phyloP scores from a whole-genome alignment of 1,140 invertebrate species.

The Heliconius congener region DNA sequence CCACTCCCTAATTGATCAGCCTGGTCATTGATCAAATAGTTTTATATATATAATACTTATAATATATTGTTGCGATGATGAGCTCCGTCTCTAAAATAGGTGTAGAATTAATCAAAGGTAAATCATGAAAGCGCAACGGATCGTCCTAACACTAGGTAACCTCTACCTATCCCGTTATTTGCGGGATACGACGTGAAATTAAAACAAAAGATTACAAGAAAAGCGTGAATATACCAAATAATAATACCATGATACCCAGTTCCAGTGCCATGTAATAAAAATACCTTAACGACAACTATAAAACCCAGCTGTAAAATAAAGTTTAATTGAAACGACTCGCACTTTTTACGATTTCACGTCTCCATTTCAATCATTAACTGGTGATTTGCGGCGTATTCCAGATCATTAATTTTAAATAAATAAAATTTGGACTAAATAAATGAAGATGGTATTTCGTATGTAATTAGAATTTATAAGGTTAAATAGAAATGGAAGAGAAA shows the following conservation, averaged over 20 bases:
- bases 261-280: neutral
- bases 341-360: constrained; percentile 42
- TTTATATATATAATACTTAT: too few species aligned
- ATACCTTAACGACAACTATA: constrained; percentile 17
- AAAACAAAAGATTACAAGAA: neutral
- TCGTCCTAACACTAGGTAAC: neutral
- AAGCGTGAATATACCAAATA: neutral
- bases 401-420: constrained; percentile 23
- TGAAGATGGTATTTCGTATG: neutral
- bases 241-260: neutral
- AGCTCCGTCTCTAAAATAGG: too few species aligned
- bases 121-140: neutral
- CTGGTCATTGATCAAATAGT: too few species aligned
- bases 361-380: constrained; percentile 39
- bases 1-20: too few species aligned
- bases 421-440: neutral
- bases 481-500: neutral
- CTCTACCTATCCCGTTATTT: neutral
- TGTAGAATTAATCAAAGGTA: too few species aligned
- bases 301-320: constrained; percentile 44
- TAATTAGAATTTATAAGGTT: neutral
- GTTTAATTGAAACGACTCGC: constrained; percentile 51
- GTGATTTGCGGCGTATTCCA: constrained; percentile 30
- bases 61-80: too few species aligned
- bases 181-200: neutral